Evolutionary conservation across 2,113 vertebrate genomes (phyloP).

Genomic region (Rhabdornis inornatus): DNA sequence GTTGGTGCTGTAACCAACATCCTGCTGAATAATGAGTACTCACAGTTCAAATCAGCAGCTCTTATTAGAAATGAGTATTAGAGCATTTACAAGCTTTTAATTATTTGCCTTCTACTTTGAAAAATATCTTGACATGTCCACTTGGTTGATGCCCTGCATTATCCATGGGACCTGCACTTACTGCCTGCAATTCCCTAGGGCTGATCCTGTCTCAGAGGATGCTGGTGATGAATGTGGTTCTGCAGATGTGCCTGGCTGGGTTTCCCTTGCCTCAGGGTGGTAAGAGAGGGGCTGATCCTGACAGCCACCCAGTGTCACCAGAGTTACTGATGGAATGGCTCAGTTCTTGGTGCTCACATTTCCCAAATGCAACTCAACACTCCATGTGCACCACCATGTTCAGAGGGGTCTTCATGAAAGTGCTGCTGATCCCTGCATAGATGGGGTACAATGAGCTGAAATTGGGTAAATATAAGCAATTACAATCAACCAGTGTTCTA

Average conservation of each 20-base stretch:
- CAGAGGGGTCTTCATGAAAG: background rate
- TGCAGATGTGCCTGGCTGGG: background rate
- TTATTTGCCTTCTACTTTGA: background rate
- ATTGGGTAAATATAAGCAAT: background rate
- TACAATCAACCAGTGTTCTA: background rate
- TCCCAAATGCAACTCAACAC: background rate
- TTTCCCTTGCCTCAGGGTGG: background rate
- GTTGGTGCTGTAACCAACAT: background rate
- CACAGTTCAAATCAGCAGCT: background rate
- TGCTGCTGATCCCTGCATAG: background rate
- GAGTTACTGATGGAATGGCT: background rate
- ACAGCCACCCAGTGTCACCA: background rate
- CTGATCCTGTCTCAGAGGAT: background rate
- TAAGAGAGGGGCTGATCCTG: background rate
- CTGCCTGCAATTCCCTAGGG: accelerated
- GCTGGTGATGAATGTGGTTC: accelerated
- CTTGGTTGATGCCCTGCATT: accelerated
- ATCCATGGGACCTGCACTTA: background rate
- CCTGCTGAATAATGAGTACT: background rate
- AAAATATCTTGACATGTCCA: accelerated
- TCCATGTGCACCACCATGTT: accelerated
- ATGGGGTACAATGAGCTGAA: background rate
- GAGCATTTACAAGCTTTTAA: background rate
- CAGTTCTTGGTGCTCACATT: background rate
- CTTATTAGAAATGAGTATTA: background rate